Percentiles rank a stretch among this genome's conserved stretches.
Conservation (phyloP, 2,888 invertebrate species). For the Gisinianus flammeolus region DNA sequence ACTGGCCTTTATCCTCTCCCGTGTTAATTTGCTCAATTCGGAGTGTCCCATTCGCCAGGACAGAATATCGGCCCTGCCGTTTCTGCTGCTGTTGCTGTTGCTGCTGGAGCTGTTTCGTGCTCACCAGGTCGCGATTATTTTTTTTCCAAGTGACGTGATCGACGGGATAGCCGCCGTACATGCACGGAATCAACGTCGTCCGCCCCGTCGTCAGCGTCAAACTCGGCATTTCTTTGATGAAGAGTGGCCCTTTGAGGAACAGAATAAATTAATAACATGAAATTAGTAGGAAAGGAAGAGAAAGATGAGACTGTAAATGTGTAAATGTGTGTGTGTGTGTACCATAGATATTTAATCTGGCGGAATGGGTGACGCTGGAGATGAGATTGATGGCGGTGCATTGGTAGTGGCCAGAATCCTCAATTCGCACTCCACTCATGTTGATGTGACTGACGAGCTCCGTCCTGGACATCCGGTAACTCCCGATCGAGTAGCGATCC, state of each 20-base stretch:
- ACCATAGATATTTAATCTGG: conserved; percentile 56
- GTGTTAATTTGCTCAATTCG: conserved; percentile 49
- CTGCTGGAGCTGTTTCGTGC: conserved; percentile 11
- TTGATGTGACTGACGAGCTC: conserved; percentile 55
- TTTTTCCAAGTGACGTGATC: conserved; percentile 56
- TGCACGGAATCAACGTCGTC: conserved; percentile 54
- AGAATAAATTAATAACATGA: conserved; percentile 5
- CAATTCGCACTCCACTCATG: conserved; percentile 48
- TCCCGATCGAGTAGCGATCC: conserved; percentile 47
- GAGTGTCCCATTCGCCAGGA: conserved; percentile 57
- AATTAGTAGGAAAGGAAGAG: conserved; percentile 3
- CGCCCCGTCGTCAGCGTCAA: conserved; percentile 55
- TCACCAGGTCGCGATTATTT: conserved; percentile 46
- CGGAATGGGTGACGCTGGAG: conserved; percentile 44
- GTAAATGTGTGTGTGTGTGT: too few relatives aligned
- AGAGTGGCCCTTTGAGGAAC: conserved; percentile 47
- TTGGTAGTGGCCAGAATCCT: conserved; percentile 49
- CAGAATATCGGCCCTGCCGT: conserved; percentile 43
- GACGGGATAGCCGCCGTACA: conserved; percentile 57
- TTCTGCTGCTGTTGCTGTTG: neutral
- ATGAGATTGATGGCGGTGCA: conserved; percentile 51
- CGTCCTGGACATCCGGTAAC: conserved; percentile 40
- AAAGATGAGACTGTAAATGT: too few relatives aligned
- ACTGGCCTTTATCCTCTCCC: conserved; percentile 61
- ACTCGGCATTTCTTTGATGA: conserved; percentile 54